phyloP scores from a whole-genome alignment of 2,797 vertebrate species.

The Fringilla coelebs region DNA sequence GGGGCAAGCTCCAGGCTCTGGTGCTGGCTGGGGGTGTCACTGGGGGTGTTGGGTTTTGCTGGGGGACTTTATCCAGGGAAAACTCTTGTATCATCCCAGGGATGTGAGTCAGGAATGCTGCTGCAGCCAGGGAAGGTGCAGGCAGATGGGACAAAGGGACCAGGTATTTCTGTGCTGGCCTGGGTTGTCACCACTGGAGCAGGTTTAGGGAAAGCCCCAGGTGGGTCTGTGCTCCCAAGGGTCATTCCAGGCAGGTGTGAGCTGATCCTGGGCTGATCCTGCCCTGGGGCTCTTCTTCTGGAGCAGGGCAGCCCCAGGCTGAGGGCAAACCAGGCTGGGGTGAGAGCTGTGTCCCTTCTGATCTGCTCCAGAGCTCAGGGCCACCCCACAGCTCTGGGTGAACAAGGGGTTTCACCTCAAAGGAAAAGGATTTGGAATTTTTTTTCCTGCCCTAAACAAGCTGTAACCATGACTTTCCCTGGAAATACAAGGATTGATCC shows the following conservation, averaged over 20 bases:
- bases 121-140: background rate
- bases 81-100: fast-evolving
- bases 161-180: background rate
- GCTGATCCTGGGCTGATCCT: background rate
- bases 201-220: fast-evolving
- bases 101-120: background rate
- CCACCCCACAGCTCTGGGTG: background rate
- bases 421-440: background rate
- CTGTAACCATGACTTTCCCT: background rate
- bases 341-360: background rate
- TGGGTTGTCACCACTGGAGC: fast-evolving
- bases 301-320: background rate
- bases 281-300: fast-evolving
- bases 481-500: background rate
- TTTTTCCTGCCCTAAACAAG: background rate
- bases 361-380: background rate
- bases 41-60: background rate
- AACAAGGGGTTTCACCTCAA: background rate
- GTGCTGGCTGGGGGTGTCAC: background rate
- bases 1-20: background rate
- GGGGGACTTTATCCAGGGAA: background rate
- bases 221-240: background rate
- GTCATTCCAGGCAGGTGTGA: background rate
- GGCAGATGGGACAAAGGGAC: background rate
- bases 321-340: fast-evolving